These are phyloP conservation scores for Takifugu bimaculatus DNA, from an alignment of 2,113 vertebrate genomes.

Conservation along the genomic window DNA sequence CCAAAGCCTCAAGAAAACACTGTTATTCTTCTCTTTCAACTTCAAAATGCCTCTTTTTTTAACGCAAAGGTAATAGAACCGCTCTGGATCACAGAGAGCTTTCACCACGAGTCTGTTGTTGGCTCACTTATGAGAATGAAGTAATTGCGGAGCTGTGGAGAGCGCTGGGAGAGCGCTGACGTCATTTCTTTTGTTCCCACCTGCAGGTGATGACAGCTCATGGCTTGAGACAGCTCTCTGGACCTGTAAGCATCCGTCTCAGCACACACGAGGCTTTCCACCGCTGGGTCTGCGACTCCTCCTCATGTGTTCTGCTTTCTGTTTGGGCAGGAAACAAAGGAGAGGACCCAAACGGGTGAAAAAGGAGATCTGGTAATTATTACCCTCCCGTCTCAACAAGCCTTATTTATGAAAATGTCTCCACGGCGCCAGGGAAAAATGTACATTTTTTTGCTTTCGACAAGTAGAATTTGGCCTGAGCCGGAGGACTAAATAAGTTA, in stretches of 20 bases:
- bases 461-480: too few relatives aligned
- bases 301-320: slow-evolving; percentile 28
- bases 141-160: slow-evolving; percentile 3
- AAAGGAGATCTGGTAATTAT: slow-evolving; percentile 84
- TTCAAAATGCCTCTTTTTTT: too few relatives aligned
- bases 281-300: background rate
- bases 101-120: too few relatives aligned
- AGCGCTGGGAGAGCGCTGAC: slow-evolving; percentile 19
- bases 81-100: too few relatives aligned
- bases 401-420: background rate
- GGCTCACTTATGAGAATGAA: background rate
- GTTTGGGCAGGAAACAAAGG: slow-evolving; percentile 60
- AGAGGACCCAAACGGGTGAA: slow-evolving; percentile 76
- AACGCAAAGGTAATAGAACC: too few relatives aligned
- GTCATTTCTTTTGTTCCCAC: slow-evolving; percentile 33
- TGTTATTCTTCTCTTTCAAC: too few relatives aligned
- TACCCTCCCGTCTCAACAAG: background rate
- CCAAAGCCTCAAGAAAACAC: too few relatives aligned
- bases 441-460: too few relatives aligned
- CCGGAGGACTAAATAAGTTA: too few relatives aligned
- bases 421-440: too few relatives aligned
- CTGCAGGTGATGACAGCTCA: slow-evolving; percentile 75
- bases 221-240: slow-evolving; percentile 73
- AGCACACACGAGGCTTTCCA: background rate
- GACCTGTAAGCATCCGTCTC: slow-evolving; percentile 63